Conservation (phyloP, 1,140 invertebrate genomes). For the Bactericera cockerelli region DNA sequence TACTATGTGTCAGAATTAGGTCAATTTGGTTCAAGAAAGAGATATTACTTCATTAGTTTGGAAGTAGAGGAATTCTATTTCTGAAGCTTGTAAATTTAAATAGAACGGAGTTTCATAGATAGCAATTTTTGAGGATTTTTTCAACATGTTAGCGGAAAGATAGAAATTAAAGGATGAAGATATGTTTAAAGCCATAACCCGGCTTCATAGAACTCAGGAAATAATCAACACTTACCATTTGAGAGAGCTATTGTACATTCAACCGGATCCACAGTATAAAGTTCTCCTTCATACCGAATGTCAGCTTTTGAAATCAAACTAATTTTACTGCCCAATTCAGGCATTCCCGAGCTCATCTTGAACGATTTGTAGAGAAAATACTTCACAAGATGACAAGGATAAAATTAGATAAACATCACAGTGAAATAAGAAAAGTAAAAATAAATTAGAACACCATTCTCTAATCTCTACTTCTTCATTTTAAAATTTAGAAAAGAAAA, state of each 20-base stretch:
- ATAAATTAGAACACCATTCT: too few species aligned
- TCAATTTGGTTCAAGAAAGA: too few species aligned
- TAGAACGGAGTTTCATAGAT: too few species aligned
- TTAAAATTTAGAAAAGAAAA: not conserved
- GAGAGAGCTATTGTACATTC: conserved; percentile 98
- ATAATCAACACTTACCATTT: conserved; percentile 85
- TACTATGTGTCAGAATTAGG: too few species aligned
- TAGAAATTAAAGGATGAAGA: too few species aligned
- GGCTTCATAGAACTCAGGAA: not conserved
- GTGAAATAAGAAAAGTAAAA: too few species aligned
- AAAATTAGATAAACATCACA: conserved; percentile 6
- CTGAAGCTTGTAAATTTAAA: too few species aligned
- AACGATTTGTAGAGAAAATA: not conserved
- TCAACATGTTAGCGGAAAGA: too few species aligned
- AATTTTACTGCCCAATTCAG: conserved; percentile 97
- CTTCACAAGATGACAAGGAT: not conserved
- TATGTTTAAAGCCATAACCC: too few species aligned
- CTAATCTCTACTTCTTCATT: not conserved
- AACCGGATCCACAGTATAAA: conserved; percentile 96
- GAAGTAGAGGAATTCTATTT: too few species aligned
- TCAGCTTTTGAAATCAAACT: conserved; percentile 99
- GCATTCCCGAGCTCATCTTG: conserved; percentile 43
- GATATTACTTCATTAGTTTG: too few species aligned
- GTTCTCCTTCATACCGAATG: conserved; percentile 96
- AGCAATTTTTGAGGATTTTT: too few species aligned